These are phyloP conservation scores for Steinernema feltiae DNA, from an alignment of 1,140 invertebrate species.

Conservation along the genomic window DNA sequence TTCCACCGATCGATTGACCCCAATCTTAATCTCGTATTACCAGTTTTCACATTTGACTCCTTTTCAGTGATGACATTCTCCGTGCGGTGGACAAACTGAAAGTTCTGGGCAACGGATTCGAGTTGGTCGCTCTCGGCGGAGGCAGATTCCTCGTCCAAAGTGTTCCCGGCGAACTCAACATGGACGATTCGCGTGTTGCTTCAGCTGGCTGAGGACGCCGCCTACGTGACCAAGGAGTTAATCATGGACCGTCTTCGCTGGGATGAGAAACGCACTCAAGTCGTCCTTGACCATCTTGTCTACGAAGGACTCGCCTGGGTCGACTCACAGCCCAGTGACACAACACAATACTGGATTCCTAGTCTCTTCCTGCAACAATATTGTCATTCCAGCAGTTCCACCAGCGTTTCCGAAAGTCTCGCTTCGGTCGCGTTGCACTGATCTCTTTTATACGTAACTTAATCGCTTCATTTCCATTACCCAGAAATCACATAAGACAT, in stretches of 20 bases:
- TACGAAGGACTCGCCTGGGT: conserved; percentile 90
- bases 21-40: neutral
- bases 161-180: conserved; percentile 88
- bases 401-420: conserved; percentile 28
- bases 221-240: conserved; percentile 52
- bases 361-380: conserved; percentile 67
- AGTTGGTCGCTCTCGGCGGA: conserved; percentile 74
- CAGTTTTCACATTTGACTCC: too few species aligned
- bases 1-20: too few species aligned
- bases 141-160: conserved; percentile 84
- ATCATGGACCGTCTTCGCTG: conserved; percentile 50
- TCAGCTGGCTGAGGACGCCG: conserved; percentile 68
- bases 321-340: conserved; percentile 71
- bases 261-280: conserved; percentile 61
- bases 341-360: conserved; percentile 85
- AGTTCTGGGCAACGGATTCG: conserved; percentile 90
- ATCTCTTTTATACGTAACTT: neutral
- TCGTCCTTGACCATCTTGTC: conserved; percentile 74
- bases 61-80: conserved; percentile 77
- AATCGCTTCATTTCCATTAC: neutral
- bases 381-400: conserved; percentile 61
- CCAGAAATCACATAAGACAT: neutral
- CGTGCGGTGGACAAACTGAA: conserved; percentile 85
- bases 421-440: conserved; percentile 19
- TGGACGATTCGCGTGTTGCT: conserved; percentile 89